phyloP scores from a whole-genome alignment of 2,888 invertebrate genomes.

The Drosophila flavopinicola region DNA sequence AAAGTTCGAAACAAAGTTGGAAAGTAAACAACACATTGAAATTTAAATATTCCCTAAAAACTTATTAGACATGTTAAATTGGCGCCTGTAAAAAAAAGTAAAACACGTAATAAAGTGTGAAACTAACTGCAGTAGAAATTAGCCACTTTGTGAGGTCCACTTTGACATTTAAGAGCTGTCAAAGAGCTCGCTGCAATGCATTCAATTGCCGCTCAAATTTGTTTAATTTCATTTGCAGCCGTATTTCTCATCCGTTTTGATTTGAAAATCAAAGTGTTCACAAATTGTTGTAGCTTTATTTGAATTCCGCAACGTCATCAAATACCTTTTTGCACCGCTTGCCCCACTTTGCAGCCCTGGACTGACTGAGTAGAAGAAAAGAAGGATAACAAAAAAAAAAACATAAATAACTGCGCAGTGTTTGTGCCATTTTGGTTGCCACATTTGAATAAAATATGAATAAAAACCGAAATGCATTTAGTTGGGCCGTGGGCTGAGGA shows the following conservation, averaged over 20 bases:
- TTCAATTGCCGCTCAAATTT: background rate
- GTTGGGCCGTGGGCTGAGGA: constrained; percentile 29
- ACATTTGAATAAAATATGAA: constrained; percentile 80
- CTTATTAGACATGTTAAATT: too few species aligned
- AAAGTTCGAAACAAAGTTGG: too few species aligned
- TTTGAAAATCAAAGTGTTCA: constrained; percentile 1
- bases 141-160: too few species aligned
- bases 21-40: too few species aligned
- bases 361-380: constrained; percentile 21
- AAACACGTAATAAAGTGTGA: too few species aligned
- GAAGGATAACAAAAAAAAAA: constrained; percentile 25
- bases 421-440: constrained; percentile 78
- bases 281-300: constrained; percentile 28
- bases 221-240: background rate
- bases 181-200: too few species aligned
- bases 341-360: constrained; percentile 43
- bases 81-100: too few species aligned
- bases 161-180: background rate
- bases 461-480: constrained; percentile 80
- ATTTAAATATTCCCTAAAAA: too few species aligned
- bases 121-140: too few species aligned
- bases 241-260: background rate
- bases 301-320: constrained; percentile 19
- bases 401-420: constrained; percentile 76
- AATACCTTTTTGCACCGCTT: constrained; percentile 12